Conservation (phyloP, 2,113 vertebrate genomes). For the Emydura subglobosa region DNA sequence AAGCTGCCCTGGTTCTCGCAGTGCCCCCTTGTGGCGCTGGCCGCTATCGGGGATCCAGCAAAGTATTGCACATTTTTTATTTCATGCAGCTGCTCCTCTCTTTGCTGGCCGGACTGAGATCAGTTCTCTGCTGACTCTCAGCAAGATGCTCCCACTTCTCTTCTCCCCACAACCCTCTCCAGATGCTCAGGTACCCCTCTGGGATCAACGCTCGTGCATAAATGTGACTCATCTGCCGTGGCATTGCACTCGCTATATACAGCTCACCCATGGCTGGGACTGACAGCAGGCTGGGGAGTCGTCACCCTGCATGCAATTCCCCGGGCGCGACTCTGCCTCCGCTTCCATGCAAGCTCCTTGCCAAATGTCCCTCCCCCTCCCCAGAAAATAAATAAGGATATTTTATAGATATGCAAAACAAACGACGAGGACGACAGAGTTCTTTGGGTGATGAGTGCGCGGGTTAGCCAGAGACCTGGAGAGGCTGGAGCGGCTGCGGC, state of each 20-base stretch:
- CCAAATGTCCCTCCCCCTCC: neutral
- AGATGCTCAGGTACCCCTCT: neutral
- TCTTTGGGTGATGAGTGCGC: neutral
- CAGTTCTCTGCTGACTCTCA: neutral
- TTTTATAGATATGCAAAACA: constrained; percentile 23
- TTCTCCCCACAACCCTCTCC: neutral
- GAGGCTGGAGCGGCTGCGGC: neutral
- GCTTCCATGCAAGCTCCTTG: neutral
- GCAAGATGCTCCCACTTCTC: neutral
- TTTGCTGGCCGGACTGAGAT: neutral
- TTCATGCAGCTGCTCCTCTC: neutral
- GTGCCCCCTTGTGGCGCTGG: neutral
- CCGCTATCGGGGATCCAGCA: neutral
- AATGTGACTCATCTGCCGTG: neutral
- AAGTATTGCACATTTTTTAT: neutral
- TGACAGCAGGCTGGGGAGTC: neutral
- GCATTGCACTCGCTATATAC: neutral
- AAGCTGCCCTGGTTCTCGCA: neutral
- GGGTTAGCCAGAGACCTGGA: neutral
- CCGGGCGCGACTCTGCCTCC: neutral
- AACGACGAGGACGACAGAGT: neutral
- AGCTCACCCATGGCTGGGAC: neutral
- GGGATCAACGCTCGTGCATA: neutral
- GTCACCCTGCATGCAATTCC: neutral
- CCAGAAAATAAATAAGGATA: constrained; percentile 5